A percentile compares a stretch with the other conserved stretches of the same genome.
phyloP scores from a whole-genome alignment of 2,888 invertebrate species.

The Lydus trimaculatus region DNA sequence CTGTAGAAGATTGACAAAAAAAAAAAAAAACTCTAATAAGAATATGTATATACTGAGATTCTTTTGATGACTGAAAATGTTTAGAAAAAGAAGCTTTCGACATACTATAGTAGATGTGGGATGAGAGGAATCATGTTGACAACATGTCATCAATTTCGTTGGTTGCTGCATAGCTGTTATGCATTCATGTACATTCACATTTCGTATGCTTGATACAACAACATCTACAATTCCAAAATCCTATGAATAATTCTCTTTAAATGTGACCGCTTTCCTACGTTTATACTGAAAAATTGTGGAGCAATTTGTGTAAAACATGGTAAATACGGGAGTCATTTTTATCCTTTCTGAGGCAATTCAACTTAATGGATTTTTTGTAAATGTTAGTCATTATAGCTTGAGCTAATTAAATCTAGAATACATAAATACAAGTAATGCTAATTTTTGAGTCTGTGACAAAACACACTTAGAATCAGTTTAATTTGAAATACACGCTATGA shows the following conservation, averaged over 20 bases:
- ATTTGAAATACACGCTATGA: too few relatives aligned
- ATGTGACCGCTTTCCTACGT: neutral
- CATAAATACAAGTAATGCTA: too few relatives aligned
- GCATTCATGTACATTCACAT: slow-evolving; percentile 4
- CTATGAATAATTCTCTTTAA: slow-evolving; percentile 14
- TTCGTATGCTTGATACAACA: neutral
- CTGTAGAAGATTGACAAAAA: neutral
- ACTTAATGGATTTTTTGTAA: neutral
- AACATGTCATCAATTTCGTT: neutral
- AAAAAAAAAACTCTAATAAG: neutral
- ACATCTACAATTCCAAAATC: slow-evolving; percentile 12
- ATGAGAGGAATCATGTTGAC: neutral
- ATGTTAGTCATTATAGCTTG: too few relatives aligned
- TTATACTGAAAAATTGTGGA: slow-evolving; percentile 10
- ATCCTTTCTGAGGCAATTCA: neutral
- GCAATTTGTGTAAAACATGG: slow-evolving; percentile 7
- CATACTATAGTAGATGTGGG: neutral
- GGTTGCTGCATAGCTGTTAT: neutral
- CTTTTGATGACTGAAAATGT: neutral
- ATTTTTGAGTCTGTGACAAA: too few relatives aligned
- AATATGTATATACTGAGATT: neutral
- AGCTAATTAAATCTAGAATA: too few relatives aligned
- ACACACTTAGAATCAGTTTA: too few relatives aligned
- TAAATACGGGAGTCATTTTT: neutral
- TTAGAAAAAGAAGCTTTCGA: neutral